Evolutionary conservation across 2,113 vertebrate genomes (phyloP).

Genomic region (Plecturocebus donacophilus): DNA sequence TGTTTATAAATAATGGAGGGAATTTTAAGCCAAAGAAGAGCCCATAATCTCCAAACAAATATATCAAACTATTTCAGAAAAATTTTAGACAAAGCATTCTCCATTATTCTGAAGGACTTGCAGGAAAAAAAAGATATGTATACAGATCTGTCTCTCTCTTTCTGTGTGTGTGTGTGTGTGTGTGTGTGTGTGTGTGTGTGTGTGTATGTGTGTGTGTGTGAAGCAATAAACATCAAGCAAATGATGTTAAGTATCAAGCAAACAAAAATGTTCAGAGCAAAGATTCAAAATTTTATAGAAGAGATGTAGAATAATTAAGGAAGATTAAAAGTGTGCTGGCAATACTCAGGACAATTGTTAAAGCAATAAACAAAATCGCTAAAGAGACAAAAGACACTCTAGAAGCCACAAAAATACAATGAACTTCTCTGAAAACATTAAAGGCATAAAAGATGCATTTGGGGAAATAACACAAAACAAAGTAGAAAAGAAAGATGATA

Average conservation of each 20-base stretch:
- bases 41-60: neutral
- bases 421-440: slow-evolving; percentile 5
- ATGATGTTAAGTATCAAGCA: neutral
- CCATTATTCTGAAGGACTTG: neutral
- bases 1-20: neutral
- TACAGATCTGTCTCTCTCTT: too few species aligned
- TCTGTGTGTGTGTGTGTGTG: too few species aligned
- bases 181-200: neutral
- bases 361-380: neutral
- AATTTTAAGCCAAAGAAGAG: neutral
- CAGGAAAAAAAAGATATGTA: too few species aligned
- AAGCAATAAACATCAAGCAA: too few species aligned
- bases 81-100: neutral
- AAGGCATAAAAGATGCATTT: neutral
- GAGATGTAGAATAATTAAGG: neutral
- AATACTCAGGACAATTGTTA: neutral
- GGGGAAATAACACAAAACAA: neutral
- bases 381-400: neutral
- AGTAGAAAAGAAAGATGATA: neutral
- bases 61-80: neutral
- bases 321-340: neutral
- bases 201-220: neutral
- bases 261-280: neutral
- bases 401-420: slow-evolving; percentile 11
- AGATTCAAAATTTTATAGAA: slow-evolving; percentile 10